Conservation (phyloP, 2,797 vertebrate species). For the Scolopax rusticola region DNA sequence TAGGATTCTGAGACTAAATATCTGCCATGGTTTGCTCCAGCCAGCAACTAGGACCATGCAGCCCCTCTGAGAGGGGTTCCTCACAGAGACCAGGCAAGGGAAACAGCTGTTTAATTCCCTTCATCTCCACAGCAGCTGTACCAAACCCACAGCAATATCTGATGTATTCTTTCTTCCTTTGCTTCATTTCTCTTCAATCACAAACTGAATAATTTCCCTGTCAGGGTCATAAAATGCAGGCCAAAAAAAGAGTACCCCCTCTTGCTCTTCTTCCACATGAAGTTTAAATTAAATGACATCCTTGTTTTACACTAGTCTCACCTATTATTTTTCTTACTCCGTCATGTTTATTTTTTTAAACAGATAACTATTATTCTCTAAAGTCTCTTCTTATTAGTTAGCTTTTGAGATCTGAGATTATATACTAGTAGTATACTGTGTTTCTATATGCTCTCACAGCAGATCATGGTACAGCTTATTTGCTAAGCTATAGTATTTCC, state of each 20-base stretch:
- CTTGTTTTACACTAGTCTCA: neutral
- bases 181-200: neutral
- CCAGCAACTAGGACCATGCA: neutral
- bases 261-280: neutral
- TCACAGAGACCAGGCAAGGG: neutral
- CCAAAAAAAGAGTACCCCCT: neutral
- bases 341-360: neutral
- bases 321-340: neutral
- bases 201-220: neutral
- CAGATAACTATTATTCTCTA: neutral
- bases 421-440: neutral
- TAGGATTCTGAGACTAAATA: neutral
- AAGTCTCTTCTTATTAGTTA: neutral
- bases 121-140: neutral
- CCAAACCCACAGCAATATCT: neutral
- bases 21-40: neutral
- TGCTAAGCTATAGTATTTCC: neutral
- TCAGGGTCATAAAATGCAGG: neutral
- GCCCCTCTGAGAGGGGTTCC: neutral
- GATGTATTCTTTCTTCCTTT: neutral
- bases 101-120: neutral
- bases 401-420: neutral
- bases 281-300: neutral
- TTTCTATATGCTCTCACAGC: neutral
- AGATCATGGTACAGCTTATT: neutral